These are phyloP conservation scores for Drosophila littoralis DNA, from an alignment of 1,140 invertebrate genomes.

Conservation along the genomic window DNA sequence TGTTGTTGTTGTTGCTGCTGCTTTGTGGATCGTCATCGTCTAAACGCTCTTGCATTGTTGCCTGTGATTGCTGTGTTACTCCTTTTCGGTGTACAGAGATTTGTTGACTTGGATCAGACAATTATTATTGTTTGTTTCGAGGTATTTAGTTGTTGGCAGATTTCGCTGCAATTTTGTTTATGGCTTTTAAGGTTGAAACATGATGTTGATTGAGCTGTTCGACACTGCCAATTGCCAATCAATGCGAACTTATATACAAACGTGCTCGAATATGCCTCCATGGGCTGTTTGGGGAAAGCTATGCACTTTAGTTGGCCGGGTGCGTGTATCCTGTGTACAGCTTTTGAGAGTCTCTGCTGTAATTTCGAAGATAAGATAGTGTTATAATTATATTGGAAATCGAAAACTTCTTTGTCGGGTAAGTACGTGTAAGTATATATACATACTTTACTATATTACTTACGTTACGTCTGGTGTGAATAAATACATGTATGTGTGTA, in stretches of 20 bases:
- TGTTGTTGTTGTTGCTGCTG: conserved; percentile 13
- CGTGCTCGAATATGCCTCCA: conserved; percentile 17
- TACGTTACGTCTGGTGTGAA: too few relatives aligned
- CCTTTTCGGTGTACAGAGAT: conserved; percentile 74
- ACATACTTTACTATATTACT: too few relatives aligned
- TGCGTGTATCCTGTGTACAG: conserved; percentile 4
- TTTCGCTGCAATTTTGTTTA: conserved; percentile 76
- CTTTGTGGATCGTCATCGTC: conserved; percentile 43
- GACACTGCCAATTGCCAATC: conserved; percentile 46
- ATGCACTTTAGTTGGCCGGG: conserved; percentile 1
- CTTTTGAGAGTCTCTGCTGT: neutral
- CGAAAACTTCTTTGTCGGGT: too few relatives aligned
- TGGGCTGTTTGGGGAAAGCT: conserved; percentile 35
- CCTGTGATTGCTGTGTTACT: conserved; percentile 63
- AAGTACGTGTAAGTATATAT: too few relatives aligned
- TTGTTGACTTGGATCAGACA: conserved; percentile 68
- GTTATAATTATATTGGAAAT: too few relatives aligned
- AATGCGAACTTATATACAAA: conserved; percentile 42
- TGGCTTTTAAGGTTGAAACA: conserved; percentile 60
- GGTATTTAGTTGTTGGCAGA: conserved; percentile 52
- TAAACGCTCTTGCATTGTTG: conserved; percentile 41
- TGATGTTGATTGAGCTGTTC: conserved; percentile 53
- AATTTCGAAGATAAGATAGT: neutral
- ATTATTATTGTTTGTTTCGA: conserved; percentile 62
- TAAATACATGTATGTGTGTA: too few relatives aligned